phyloP scores from a whole-genome alignment of 2,113 vertebrate species.

The Ivindomyrus marchei region DNA sequence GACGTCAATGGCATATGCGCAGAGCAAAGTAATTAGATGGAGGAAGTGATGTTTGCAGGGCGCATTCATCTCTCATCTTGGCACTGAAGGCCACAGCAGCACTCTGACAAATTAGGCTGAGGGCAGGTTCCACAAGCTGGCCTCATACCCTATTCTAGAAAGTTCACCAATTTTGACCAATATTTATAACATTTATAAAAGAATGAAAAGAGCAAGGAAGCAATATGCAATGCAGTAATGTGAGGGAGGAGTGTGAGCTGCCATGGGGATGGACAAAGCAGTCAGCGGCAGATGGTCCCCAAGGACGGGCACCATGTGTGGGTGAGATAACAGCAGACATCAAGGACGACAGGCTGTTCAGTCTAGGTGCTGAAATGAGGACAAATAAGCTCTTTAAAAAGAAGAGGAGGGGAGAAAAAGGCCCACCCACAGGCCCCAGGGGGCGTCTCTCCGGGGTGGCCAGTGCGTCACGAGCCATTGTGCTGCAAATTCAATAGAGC shows the following conservation, averaged over 20 bases:
- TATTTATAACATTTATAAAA: constrained; percentile 24
- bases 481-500: constrained; percentile 62
- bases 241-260: background rate
- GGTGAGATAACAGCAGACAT: constrained; percentile 36
- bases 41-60: constrained; percentile 20
- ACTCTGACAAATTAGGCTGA: constrained; percentile 22
- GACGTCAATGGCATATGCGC: constrained; percentile 21
- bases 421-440: constrained; percentile 41
- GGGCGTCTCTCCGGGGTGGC: constrained; percentile 61
- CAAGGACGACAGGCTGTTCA: constrained; percentile 35
- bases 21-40: constrained; percentile 18
- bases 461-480: constrained; percentile 57
- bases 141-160: background rate
- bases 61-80: constrained; percentile 34
- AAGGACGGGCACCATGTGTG: constrained; percentile 34
- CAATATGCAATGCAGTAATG: background rate
- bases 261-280: constrained; percentile 20
- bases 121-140: constrained; percentile 2
- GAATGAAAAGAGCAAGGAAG: constrained; percentile 3
- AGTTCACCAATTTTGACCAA: constrained; percentile 23
- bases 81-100: constrained; percentile 27
- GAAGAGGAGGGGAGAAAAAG: constrained; percentile 35
- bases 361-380: constrained; percentile 37
- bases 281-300: constrained; percentile 31
- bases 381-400: constrained; percentile 32